Percentiles rank a stretch among this genome's conserved stretches.
phyloP scores from a whole-genome alignment of 2,797 vertebrate species.

The Danio tinwini region DNA sequence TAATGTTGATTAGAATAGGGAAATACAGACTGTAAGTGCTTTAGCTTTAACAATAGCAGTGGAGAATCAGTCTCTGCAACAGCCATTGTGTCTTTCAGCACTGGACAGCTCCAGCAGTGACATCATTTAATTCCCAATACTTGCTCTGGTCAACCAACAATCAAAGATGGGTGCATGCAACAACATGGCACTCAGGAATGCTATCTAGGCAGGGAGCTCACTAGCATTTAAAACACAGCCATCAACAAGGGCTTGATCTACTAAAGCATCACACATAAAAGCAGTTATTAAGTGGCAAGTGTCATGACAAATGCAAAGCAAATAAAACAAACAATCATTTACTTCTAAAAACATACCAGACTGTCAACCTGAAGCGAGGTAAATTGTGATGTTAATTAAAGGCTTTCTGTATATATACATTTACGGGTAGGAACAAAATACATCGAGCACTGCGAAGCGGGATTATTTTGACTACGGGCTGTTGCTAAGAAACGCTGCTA shows the following conservation, averaged over 20 bases:
- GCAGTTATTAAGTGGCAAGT: not conserved
- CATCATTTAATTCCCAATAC: too few relatives aligned
- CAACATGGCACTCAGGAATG: not conserved
- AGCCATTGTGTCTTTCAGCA: slow-evolving; percentile 31
- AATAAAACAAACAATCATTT: not conserved
- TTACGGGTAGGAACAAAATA: slow-evolving; percentile 35
- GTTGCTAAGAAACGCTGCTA: slow-evolving; percentile 57
- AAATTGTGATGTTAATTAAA: slow-evolving; percentile 59
- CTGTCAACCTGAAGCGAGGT: slow-evolving; percentile 45
- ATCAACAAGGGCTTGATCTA: not conserved
- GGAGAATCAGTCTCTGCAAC: slow-evolving; percentile 4
- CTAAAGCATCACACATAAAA: not conserved
- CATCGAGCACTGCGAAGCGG: slow-evolving; percentile 50
- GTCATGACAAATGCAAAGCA: not conserved
- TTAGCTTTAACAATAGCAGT: not conserved
- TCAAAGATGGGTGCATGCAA: not conserved
- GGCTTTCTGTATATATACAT: slow-evolving; percentile 57
- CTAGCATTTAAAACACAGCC: not conserved
- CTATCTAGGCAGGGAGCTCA: not conserved
- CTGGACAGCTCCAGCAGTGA: slow-evolving; percentile 44
- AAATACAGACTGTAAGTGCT: not conserved
- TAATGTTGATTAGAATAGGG: too few relatives aligned
- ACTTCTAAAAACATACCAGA: not conserved
- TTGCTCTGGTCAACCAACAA: not conserved
- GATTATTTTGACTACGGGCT: slow-evolving; percentile 57